Base-by-base conservation (phyloP, 2,113 vertebrate genomes). In the Cavia aperea region DNA sequence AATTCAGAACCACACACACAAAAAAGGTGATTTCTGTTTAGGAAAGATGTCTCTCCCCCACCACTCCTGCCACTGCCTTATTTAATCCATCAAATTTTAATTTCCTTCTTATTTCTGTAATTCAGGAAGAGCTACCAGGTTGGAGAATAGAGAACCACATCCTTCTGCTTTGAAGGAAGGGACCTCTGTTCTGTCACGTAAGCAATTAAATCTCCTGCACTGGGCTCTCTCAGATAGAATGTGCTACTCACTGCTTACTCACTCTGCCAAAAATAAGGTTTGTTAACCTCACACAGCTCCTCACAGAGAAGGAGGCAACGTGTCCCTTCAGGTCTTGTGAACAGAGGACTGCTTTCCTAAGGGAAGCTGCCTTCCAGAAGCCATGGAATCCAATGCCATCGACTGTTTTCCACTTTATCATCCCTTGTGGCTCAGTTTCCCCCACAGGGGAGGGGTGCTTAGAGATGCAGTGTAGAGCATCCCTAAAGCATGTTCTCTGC, bases 11-110 rank as follows among this genome's bases (percentile, higher is more conserved):
- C 84, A 60, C 9, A 39, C 60, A 24, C 60, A 70, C n/a, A 81
- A 72, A 95, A 94, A 43, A 91, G 78, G 7, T n/a, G n/a, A 9
- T 95, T 92, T 95, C 86, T 81, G 62, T 36, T 18, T 89, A 49
- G 79, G 78, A 94, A 93, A 58, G 77, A 88, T 93, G 66, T 51
- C 23, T 11, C 68, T 33, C 4, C 68, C 39, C 56, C 18, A 0
- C 18, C 3, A 54, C 66, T 56, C 56, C 16, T 56, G 56, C 18
- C 18, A 19, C 56, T 19, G 56, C 56, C 51, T 79, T 51, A 92
- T 92, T 95, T 90, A 93, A 96, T 94, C 81, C 85, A 94, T 93
- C 93, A 62, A 86, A 81, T 89, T 96, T 95, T 96, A 65, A 96
- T 96, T 95, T 91, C 43, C 81, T 94, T 79, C 82, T 96, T 81